phyloP scores from a whole-genome alignment of 2,888 invertebrate species.

The Heterodera filipjevi region DNA sequence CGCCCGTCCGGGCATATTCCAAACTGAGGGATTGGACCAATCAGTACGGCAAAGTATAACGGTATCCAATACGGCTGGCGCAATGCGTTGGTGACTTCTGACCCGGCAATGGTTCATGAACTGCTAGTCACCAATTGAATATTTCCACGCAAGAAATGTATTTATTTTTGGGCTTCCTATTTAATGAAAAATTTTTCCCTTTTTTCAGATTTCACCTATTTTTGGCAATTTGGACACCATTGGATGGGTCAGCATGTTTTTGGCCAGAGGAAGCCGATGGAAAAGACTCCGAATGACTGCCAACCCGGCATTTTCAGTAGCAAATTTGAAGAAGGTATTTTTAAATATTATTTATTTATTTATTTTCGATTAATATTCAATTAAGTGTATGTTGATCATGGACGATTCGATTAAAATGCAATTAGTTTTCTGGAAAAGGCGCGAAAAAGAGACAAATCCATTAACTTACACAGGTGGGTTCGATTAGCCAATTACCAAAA shows the following conservation, averaged over 20 bases:
- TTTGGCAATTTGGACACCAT: constrained; percentile 51
- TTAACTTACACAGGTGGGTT: constrained; percentile 66
- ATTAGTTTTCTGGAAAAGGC: constrained; percentile 65
- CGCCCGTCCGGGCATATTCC: background rate
- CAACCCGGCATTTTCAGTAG: constrained; percentile 69
- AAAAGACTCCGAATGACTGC: constrained; percentile 69
- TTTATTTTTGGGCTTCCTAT: background rate
- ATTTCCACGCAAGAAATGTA: constrained; percentile 67
- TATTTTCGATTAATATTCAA: background rate
- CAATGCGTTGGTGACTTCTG: constrained; percentile 65
- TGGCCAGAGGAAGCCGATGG: constrained; percentile 68
- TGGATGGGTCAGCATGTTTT: constrained; percentile 65
- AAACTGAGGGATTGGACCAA: constrained; percentile 39
- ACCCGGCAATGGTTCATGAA: constrained; percentile 66
- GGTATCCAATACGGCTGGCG: constrained; percentile 47
- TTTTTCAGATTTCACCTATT: constrained; percentile 41
- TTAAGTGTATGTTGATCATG: constrained; percentile 67
- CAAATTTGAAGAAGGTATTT: constrained; percentile 67
- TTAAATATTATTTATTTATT: background rate
- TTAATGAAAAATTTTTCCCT: background rate
- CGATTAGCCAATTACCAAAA: no score
- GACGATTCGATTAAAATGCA: constrained; percentile 66
- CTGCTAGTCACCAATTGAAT: constrained; percentile 67
- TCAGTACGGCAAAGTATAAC: constrained; percentile 44
- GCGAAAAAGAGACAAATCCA: constrained; percentile 52